Evolutionary conservation across 2,888 invertebrate species (phyloP).

Genomic region (Pecten maximus): DNA sequence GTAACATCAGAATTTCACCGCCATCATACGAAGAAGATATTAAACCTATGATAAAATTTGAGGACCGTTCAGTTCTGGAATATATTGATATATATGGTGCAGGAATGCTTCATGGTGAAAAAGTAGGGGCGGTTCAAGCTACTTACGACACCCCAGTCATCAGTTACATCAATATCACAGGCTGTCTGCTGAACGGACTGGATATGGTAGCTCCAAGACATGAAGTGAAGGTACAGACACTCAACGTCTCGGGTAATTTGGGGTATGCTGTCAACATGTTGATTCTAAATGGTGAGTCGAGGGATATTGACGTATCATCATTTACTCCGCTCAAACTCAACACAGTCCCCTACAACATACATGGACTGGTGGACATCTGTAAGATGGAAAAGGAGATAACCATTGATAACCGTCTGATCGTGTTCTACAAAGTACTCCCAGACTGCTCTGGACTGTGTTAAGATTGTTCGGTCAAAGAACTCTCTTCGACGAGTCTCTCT

Average conservation of each 20-base stretch:
- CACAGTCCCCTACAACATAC: conserved; percentile 92
- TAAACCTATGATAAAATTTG: conserved; percentile 82
- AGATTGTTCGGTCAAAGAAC: conserved; percentile 92
- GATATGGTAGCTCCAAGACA: conserved; percentile 94
- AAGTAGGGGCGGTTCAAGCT: conserved; percentile 93
- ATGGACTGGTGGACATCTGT: conserved; percentile 97
- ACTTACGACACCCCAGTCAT: conserved; percentile 94
- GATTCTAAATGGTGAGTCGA: conserved; percentile 93
- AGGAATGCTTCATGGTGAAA: conserved; percentile 97
- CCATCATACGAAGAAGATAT: conserved; percentile 92
- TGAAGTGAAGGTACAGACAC: conserved; percentile 84
- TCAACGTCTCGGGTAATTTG: conserved; percentile 87
- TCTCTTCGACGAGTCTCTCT: conserved; percentile 94
- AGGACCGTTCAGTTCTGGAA: conserved; percentile 89
- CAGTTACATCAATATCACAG: conserved; percentile 90
- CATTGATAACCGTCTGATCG: conserved; percentile 93
- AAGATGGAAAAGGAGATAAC: conserved; percentile 95
- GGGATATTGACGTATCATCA: conserved; percentile 89
- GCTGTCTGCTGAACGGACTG: conserved; percentile 95
- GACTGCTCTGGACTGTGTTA: conserved; percentile 97
- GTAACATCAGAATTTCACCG: conserved; percentile 95
- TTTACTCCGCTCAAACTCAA: conserved; percentile 91
- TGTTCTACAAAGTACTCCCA: conserved; percentile 99
- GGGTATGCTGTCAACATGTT: conserved; percentile 95
- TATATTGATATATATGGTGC: conserved; percentile 92